phyloP scores from a whole-genome alignment of 1,140 invertebrate species.

The Apolygus lucorum region DNA sequence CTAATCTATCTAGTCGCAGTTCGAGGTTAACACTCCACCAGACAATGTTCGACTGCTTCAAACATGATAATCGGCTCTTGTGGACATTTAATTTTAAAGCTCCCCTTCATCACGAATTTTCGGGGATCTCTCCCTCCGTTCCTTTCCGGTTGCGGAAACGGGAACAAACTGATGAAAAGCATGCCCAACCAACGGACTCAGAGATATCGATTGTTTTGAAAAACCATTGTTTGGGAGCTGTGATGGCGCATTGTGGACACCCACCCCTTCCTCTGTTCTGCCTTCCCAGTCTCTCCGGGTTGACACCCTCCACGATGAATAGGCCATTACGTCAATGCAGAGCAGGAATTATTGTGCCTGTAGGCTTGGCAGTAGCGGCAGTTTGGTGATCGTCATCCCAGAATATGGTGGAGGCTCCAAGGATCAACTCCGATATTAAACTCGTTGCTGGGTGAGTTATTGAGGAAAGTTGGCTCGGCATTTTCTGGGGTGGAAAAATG shows the following conservation, averaged over 20 bases:
- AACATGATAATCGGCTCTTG: too few species aligned
- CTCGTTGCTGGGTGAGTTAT: not conserved
- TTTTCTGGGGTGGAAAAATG: not conserved
- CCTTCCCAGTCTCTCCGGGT: too few species aligned
- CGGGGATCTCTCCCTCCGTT: too few species aligned
- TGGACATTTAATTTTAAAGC: too few species aligned
- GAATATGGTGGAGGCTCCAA: not conserved
- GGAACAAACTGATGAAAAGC: too few species aligned
- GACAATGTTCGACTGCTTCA: too few species aligned
- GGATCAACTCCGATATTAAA: not conserved
- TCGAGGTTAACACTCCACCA: too few species aligned
- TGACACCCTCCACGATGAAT: not conserved
- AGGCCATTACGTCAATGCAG: not conserved
- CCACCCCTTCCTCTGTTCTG: not conserved
- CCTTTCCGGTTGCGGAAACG: too few species aligned
- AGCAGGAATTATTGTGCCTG: not conserved
- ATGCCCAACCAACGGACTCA: too few species aligned
- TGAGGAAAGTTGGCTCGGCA: slow-evolving; percentile 1
- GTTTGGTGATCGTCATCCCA: not conserved
- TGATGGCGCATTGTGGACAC: not conserved
- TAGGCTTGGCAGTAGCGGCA: not conserved
- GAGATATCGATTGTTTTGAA: not conserved
- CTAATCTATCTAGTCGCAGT: too few species aligned
- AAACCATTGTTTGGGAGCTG: not conserved
- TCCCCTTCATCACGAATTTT: too few species aligned